These are phyloP conservation scores for Myathropa florea DNA, from an alignment of 2,888 invertebrate genomes.

Conservation along the genomic window DNA sequence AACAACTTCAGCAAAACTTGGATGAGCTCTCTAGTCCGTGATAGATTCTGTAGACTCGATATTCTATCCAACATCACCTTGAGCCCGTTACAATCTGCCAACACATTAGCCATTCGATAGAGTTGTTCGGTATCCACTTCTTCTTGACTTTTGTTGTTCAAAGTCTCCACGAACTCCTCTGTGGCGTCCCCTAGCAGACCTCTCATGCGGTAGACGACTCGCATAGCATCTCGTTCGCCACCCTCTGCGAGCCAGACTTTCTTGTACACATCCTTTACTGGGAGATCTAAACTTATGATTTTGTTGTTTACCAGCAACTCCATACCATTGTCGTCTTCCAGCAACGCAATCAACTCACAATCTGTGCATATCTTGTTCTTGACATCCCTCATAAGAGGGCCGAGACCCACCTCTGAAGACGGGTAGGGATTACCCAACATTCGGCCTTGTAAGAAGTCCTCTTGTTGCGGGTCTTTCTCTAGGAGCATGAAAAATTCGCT, in stretches of 20 bases:
- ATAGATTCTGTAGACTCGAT: slow-evolving; percentile 91
- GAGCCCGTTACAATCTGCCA: slow-evolving; percentile 88
- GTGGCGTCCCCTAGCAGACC: slow-evolving; percentile 98
- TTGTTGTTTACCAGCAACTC: slow-evolving; percentile 98
- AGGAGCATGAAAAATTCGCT: slow-evolving; percentile 97
- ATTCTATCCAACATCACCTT: slow-evolving; percentile 92
- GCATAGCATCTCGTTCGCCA: slow-evolving; percentile 97
- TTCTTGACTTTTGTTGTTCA: slow-evolving; percentile 92
- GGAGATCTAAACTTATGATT: slow-evolving; percentile 97
- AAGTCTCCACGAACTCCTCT: slow-evolving; percentile 98
- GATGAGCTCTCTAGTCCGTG: slow-evolving; percentile 92
- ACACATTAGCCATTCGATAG: slow-evolving; percentile 93
- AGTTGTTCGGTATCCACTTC: slow-evolving; percentile 96
- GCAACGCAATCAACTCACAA: slow-evolving; percentile 97
- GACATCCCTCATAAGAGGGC: slow-evolving; percentile 98
- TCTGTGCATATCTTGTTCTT: slow-evolving; percentile 99
- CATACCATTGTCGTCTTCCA: slow-evolving; percentile 99
- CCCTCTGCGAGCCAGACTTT: slow-evolving; percentile 93
- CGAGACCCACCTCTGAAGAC: slow-evolving; percentile 94
- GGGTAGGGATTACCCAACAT: slow-evolving; percentile 99
- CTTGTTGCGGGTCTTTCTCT: slow-evolving; percentile 99
- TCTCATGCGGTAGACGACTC: slow-evolving; percentile 98
- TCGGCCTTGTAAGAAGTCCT: slow-evolving; percentile 96
- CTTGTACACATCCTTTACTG: slow-evolving; percentile 94
- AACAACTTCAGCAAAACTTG: slow-evolving; percentile 95